These are phyloP conservation scores for Zygaena filipendulae DNA, from an alignment of 2,888 invertebrate genomes.

Conservation along the genomic window DNA sequence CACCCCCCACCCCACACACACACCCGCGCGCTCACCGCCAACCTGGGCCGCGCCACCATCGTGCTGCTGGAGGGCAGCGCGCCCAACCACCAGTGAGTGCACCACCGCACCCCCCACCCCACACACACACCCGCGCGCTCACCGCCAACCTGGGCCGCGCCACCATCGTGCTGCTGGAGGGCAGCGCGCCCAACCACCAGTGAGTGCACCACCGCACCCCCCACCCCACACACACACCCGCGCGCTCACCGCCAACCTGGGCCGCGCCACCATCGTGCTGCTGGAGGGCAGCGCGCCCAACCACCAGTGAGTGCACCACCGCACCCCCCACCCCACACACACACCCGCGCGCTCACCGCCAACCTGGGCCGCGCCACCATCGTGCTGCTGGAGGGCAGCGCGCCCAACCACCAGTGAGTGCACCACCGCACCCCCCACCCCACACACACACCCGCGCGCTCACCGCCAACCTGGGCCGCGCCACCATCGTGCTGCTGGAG, in stretches of 20 bases:
- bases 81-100: background rate
- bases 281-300: slow-evolving; percentile 27
- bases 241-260: slow-evolving; percentile 86
- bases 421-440: too few species aligned
- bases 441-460: slow-evolving; percentile 85
- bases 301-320: background rate
- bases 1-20: slow-evolving; percentile 77
- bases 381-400: slow-evolving; percentile 63
- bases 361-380: slow-evolving; percentile 88
- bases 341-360: slow-evolving; percentile 86
- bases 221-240: slow-evolving; percentile 80
- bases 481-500: slow-evolving; percentile 80
- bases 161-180: slow-evolving; percentile 77
- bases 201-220: too few species aligned
- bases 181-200: background rate
- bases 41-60: slow-evolving; percentile 86
- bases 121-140: slow-evolving; percentile 85
- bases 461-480: slow-evolving; percentile 85
- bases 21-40: slow-evolving; percentile 86
- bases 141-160: slow-evolving; percentile 87
- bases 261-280: slow-evolving; percentile 84
- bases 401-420: background rate
- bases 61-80: slow-evolving; percentile 63
- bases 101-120: too few species aligned
- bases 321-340: too few species aligned